These are phyloP conservation scores for Addax nasomaculatus DNA, from an alignment of 2,113 vertebrate genomes.

Conservation along the genomic window DNA sequence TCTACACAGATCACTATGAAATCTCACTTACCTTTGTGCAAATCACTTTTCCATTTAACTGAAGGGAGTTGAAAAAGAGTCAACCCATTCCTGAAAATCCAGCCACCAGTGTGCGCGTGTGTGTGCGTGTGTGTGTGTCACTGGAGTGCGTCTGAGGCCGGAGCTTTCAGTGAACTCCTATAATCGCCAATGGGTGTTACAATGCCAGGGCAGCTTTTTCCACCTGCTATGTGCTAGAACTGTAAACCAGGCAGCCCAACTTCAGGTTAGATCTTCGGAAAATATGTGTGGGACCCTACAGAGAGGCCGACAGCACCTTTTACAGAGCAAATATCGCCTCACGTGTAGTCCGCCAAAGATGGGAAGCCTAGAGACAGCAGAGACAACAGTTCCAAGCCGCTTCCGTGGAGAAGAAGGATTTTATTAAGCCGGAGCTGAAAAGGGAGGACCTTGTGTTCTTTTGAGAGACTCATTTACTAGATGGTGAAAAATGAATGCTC, in stretches of 20 bases:
- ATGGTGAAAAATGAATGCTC: conserved; percentile 62
- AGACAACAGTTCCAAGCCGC: neutral
- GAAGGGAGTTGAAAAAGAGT: conserved; percentile 45
- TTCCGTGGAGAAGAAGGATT: neutral
- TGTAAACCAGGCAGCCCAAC: neutral
- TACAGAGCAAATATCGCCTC: neutral
- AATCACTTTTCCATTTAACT: conserved; percentile 44
- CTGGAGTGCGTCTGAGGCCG: neutral
- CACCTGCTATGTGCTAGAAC: conserved; percentile 33
- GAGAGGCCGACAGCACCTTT: neutral
- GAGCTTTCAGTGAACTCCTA: neutral
- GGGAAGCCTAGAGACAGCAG: neutral
- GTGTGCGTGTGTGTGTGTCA: neutral
- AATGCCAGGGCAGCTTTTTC: neutral
- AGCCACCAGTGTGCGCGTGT: neutral
- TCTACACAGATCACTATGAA: conserved; percentile 27
- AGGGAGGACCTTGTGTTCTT: conserved; percentile 9
- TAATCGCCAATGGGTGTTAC: neutral
- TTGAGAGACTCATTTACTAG: conserved; percentile 61
- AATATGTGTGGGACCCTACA: neutral
- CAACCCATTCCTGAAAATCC: conserved; percentile 19
- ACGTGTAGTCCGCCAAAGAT: neutral
- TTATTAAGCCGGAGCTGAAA: conserved; percentile 18
- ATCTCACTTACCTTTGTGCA: conserved; percentile 56
- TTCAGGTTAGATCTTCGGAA: conserved; percentile 23